A percentile compares a stretch with the other conserved stretches of the same genome.
phyloP scores from a whole-genome alignment of 2,888 invertebrate species.

The Tetragonula carbonaria region DNA sequence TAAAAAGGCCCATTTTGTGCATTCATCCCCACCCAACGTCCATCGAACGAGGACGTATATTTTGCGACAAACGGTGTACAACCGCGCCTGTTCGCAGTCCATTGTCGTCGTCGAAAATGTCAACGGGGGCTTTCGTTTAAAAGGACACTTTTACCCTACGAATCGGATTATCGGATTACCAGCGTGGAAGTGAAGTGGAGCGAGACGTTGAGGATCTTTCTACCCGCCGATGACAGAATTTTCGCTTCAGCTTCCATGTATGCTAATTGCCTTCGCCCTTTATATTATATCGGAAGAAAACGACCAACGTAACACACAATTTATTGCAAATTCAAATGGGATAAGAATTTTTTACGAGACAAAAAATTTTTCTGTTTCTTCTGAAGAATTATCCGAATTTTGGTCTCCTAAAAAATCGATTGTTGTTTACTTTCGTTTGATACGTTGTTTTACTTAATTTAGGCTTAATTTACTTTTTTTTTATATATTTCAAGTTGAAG shows the following conservation, averaged over 20 bases:
- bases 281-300: no score
- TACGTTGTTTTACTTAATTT: no score
- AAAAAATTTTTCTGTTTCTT: no score
- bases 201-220: slow-evolving; percentile 49
- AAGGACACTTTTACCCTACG: slow-evolving; percentile 74
- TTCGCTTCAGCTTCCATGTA: not conserved
- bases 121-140: slow-evolving; percentile 76
- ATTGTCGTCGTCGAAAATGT: slow-evolving; percentile 81
- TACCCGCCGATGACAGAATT: not conserved
- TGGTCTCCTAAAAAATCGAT: no score
- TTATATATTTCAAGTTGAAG: no score
- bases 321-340: no score
- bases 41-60: slow-evolving; percentile 52
- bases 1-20: slow-evolving; percentile 72
- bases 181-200: slow-evolving; percentile 75
- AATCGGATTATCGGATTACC: slow-evolving; percentile 82
- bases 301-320: no score
- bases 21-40: slow-evolving; percentile 41
- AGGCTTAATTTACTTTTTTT: no score
- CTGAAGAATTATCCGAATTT: no score
- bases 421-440: no score
- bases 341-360: no score
- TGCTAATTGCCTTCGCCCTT: slow-evolving; percentile 22
- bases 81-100: slow-evolving; percentile 68
- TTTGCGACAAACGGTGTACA: slow-evolving; percentile 65